phyloP scores from a whole-genome alignment of 2,888 invertebrate species.

The Acleris literana region DNA sequence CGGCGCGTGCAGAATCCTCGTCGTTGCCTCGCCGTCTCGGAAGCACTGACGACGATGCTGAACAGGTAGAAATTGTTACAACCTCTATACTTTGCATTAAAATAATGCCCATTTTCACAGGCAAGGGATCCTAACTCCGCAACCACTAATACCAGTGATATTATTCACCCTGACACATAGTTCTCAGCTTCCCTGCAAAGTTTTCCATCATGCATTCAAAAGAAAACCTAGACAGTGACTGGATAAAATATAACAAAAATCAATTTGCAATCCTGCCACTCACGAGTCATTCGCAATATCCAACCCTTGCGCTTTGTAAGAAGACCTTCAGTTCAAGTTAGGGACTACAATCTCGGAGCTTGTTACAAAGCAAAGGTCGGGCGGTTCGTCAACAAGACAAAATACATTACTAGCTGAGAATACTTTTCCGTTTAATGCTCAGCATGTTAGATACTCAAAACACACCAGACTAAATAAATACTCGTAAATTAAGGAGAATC shows the following conservation, averaged over 20 bases:
- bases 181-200: constrained; percentile 83
- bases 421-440: constrained; percentile 82
- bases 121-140: constrained; percentile 83
- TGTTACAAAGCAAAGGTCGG: constrained; percentile 80
- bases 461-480: constrained; percentile 68
- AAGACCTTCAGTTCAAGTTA: constrained; percentile 63
- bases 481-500: constrained; percentile 49
- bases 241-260: constrained; percentile 64
- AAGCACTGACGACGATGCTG: constrained; percentile 73
- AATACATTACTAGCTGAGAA: constrained; percentile 72
- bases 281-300: constrained; percentile 56
- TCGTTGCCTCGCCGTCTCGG: constrained; percentile 53
- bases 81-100: constrained; percentile 97
- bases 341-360: constrained; percentile 62
- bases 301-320: constrained; percentile 78
- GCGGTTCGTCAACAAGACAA: constrained; percentile 80
- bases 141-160: constrained; percentile 77
- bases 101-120: constrained; percentile 93
- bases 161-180: constrained; percentile 76
- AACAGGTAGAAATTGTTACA: constrained; percentile 85
- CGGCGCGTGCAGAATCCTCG: constrained; percentile 75
- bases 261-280: constrained; percentile 68
- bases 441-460: constrained; percentile 74
- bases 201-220: constrained; percentile 77
- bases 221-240: constrained; percentile 74